phyloP scores from a whole-genome alignment of 2,113 vertebrate genomes.

The Micromys minutus region DNA sequence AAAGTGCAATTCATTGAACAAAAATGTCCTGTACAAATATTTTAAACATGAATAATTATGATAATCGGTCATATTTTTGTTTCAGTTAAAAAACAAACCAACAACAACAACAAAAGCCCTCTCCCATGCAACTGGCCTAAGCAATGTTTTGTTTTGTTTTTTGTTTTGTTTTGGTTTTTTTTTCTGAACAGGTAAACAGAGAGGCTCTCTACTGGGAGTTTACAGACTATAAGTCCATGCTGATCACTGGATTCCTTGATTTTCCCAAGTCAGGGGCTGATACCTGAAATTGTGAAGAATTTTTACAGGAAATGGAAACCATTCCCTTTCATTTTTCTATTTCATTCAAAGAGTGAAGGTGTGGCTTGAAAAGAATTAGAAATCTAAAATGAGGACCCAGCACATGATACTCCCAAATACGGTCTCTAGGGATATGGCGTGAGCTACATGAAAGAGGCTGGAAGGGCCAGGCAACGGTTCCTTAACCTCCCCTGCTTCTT shows the following conservation, averaged over 20 bases:
- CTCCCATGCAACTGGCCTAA: not conserved
- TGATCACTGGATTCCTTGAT: not conserved
- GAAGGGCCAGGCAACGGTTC: not conserved
- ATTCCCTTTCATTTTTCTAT: not conserved
- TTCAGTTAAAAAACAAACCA: not conserved
- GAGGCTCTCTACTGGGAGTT: not conserved
- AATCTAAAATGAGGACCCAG: not conserved
- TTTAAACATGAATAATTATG: not conserved
- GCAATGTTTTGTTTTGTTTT: no score
- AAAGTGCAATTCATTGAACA: not conserved
- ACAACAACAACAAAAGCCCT: no score
- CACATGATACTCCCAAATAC: not conserved
- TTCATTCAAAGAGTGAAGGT: not conserved
- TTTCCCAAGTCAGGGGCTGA: not conserved
- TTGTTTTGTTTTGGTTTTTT: no score
- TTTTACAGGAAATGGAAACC: not conserved
- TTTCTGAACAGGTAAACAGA: not conserved
- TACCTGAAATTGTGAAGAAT: not conserved
- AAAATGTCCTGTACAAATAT: not conserved
- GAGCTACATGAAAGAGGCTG: not conserved
- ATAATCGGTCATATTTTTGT: not conserved
- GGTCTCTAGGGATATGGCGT: not conserved
- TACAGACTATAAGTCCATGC: not conserved
- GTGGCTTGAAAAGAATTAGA: slow-evolving; percentile 11
- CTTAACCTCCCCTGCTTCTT: not conserved